These are phyloP conservation scores for Tachuris rubrigastra DNA, from an alignment of 2,113 vertebrate genomes.

Conservation along the genomic window DNA sequence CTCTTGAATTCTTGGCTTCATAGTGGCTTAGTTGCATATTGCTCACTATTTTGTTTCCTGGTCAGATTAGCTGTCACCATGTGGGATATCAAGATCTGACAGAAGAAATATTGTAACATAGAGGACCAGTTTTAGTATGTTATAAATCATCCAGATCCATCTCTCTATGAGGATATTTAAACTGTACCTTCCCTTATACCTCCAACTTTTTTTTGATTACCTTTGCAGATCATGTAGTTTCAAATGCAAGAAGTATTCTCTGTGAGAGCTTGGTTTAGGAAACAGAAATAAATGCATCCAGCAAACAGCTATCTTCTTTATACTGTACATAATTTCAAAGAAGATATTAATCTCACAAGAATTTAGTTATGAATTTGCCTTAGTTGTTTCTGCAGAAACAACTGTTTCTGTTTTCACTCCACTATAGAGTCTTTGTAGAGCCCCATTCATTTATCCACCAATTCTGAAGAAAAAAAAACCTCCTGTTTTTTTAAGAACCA, in stretches of 20 bases:
- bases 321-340: not conserved
- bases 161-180: not conserved
- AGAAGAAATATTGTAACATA: not conserved
- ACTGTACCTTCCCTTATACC: not conserved
- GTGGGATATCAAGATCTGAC: not conserved
- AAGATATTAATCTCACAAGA: not conserved
- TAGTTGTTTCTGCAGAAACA: not conserved
- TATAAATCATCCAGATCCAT: not conserved
- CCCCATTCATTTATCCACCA: not conserved
- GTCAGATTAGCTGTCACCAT: not conserved
- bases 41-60: not conserved
- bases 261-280: not conserved
- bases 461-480: not conserved
- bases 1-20: not conserved
- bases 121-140: not conserved
- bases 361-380: not conserved
- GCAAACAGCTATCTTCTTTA: not conserved
- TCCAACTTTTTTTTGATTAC: not conserved
- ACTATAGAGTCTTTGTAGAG: not conserved
- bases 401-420: not conserved
- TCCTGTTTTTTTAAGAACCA: not conserved
- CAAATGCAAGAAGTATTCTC: not conserved
- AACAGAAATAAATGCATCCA: not conserved
- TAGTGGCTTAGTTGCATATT: not conserved
- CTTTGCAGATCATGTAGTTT: not conserved